phyloP scores from a whole-genome alignment of 1,140 invertebrate species.

The Aethina tumida region DNA sequence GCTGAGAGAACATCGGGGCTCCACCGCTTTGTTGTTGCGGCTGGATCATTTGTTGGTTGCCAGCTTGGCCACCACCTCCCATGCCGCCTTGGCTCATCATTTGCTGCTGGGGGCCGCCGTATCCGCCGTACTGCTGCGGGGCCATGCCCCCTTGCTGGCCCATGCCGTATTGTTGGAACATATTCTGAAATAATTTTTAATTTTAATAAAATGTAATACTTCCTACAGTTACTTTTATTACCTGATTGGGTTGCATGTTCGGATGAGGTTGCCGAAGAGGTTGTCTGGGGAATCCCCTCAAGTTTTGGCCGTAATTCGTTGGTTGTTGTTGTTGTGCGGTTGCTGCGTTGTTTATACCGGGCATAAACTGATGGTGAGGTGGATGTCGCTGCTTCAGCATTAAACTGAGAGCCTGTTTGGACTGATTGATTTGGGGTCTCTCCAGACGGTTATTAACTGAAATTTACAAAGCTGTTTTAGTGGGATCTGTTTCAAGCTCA shows the following conservation, averaged over 20 bases:
- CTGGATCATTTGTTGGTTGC: conserved; percentile 34
- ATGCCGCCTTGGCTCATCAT: conserved; percentile 32
- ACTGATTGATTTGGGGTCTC: conserved; percentile 57
- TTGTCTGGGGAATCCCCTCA: conserved; percentile 30
- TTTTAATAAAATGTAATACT: background rate
- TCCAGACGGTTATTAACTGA: conserved; percentile 57
- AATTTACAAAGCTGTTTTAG: conserved; percentile 10
- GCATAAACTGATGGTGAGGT: conserved; percentile 35
- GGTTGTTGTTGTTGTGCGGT: conserved; percentile 20
- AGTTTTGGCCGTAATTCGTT: conserved; percentile 26
- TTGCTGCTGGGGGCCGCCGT: conserved; percentile 21
- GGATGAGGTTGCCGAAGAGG: conserved; percentile 32
- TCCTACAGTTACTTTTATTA: conserved; percentile 11
- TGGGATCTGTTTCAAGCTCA: background rate
- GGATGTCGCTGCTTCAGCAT: conserved; percentile 65
- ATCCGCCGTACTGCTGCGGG: conserved; percentile 33
- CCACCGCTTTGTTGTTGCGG: conserved; percentile 11
- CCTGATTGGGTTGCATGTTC: conserved; percentile 34
- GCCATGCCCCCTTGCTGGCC: no score
- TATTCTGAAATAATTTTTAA: conserved; percentile 22
- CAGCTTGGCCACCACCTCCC: conserved; percentile 25
- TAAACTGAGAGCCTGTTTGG: conserved; percentile 77
- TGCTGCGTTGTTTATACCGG: conserved; percentile 21
- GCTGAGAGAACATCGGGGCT: conserved; percentile 6
- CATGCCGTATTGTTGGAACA: conserved; percentile 32